phyloP scores from a whole-genome alignment of 2,113 vertebrate species.

The Ailurus styani region DNA sequence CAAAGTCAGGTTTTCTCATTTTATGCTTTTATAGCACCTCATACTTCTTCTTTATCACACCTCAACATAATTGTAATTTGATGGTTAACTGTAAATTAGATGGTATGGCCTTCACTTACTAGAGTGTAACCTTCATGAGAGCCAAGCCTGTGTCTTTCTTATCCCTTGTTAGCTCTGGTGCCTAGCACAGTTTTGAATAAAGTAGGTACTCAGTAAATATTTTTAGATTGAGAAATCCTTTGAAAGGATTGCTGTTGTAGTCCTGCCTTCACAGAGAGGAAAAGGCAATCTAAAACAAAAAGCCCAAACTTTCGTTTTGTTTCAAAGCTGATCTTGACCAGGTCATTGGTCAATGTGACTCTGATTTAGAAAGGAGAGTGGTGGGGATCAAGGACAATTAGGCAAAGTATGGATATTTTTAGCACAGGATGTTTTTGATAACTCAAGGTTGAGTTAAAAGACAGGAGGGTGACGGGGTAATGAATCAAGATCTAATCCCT shows the following conservation, averaged over 20 bases:
- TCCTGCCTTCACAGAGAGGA: not conserved
- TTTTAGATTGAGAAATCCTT: not conserved
- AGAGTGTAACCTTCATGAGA: not conserved
- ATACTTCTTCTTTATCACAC: not conserved
- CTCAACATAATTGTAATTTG: not conserved
- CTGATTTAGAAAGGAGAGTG: not conserved
- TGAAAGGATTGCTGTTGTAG: not conserved
- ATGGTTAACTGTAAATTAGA: not conserved
- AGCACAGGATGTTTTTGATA: not conserved
- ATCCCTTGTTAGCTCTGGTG: not conserved
- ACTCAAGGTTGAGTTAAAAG: not conserved
- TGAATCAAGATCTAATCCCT: not conserved
- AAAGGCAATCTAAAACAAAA: not conserved
- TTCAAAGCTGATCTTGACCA: not conserved
- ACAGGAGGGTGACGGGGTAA: not conserved
- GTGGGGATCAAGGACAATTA: not conserved
- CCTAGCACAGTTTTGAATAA: not conserved
- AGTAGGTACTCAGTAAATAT: not conserved
- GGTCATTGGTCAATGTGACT: not conserved
- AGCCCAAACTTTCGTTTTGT: not conserved
- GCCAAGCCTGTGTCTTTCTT: not conserved
- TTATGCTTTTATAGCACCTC: not conserved
- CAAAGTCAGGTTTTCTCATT: not conserved
- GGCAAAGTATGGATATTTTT: not conserved
- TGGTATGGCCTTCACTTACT: not conserved